Base-by-base conservation (phyloP, 2,797 vertebrate genomes). In the Microchirus variegatus region DNA sequence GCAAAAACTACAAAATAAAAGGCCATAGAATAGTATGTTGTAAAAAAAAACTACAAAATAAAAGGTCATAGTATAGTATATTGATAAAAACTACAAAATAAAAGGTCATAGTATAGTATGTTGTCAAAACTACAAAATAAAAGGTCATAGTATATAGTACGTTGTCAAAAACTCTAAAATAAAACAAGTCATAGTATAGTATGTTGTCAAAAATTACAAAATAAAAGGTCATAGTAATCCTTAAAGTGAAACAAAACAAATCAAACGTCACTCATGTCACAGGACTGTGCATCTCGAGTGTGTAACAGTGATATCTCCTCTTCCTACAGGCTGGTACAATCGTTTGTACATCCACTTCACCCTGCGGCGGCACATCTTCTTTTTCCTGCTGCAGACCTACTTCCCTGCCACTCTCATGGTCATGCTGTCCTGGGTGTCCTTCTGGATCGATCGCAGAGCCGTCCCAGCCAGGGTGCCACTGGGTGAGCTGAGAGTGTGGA, bases 361-460 rank as follows among this genome's bases (percentile, higher is more conserved):
- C 0, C 87, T 99, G 59, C 92, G 92, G 12, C 93, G 96, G 4
- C 96, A 99, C 89, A 97, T 99, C 88, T 99, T 99, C 91, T 99
- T 99, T 91, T 99, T 99, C 90, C 81, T 99, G 89, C 95, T 99
- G 31, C 97, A 99, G 85, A 99, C 97, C 4, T 99, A 99, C 70
- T 99, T 98, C 58, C 97, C 97, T 0, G 96, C 96, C 5, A 98
- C 94, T 1, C 89, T 98, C 50, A 98, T 99, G 96, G 96, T 98
- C 85, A 98, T 99, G 95, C 66, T 99, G 73, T 98, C 97, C 80
- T 99, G 97, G 97, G 97, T 99, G 57, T 99, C 97, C 35, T 99
- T 99, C 90, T 99, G 97, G 97, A 99, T 99, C 0, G 97, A 99
- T 58, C 95, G 88, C 59, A 92, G 94, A 85, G 97, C 97, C 1